Conservation (phyloP, 1,140 invertebrate genomes). For the Dryas iulia region DNA sequence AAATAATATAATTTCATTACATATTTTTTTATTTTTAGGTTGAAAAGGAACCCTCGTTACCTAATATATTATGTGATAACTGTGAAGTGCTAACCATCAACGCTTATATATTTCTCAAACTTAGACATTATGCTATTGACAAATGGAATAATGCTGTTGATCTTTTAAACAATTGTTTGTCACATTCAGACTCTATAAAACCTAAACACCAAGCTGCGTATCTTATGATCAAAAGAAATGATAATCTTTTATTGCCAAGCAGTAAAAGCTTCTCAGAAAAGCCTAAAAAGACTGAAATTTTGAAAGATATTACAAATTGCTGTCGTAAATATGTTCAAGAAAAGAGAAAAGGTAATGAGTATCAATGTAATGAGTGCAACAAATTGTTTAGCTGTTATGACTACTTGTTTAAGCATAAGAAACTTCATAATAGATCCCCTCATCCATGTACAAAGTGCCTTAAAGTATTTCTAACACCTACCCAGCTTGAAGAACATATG, state of each 20-base stretch:
- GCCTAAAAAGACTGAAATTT: slow-evolving; percentile 41
- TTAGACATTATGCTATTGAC: slow-evolving; percentile 44
- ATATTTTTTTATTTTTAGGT: neutral
- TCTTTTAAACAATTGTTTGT: slow-evolving; percentile 35
- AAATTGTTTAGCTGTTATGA: slow-evolving; percentile 39
- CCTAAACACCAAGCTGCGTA: slow-evolving; percentile 42
- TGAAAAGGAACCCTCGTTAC: slow-evolving; percentile 38
- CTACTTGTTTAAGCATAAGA: slow-evolving; percentile 44
- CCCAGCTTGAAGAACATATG: slow-evolving; percentile 47
- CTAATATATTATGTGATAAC: slow-evolving; percentile 48
- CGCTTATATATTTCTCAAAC: slow-evolving; percentile 51
- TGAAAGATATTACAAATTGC: slow-evolving; percentile 44
- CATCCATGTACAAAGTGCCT: slow-evolving; percentile 47
- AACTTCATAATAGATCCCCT: slow-evolving; percentile 37
- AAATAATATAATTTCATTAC: too few relatives aligned
- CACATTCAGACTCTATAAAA: slow-evolving; percentile 29
- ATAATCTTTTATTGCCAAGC: slow-evolving; percentile 48
- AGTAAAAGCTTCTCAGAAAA: slow-evolving; percentile 31
- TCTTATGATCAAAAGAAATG: slow-evolving; percentile 45
- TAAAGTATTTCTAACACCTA: slow-evolving; percentile 47
- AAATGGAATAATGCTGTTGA: slow-evolving; percentile 44
- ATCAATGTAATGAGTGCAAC: slow-evolving; percentile 48
- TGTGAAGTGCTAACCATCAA: slow-evolving; percentile 50
- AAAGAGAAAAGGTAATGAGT: slow-evolving; percentile 10
- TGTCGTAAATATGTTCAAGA: slow-evolving; percentile 38